A percentile compares a stretch with the other conserved stretches of the same genome.
These are phyloP conservation scores for Conger conger DNA, from an alignment of 2,113 vertebrate genomes.

Conservation along the genomic window DNA sequence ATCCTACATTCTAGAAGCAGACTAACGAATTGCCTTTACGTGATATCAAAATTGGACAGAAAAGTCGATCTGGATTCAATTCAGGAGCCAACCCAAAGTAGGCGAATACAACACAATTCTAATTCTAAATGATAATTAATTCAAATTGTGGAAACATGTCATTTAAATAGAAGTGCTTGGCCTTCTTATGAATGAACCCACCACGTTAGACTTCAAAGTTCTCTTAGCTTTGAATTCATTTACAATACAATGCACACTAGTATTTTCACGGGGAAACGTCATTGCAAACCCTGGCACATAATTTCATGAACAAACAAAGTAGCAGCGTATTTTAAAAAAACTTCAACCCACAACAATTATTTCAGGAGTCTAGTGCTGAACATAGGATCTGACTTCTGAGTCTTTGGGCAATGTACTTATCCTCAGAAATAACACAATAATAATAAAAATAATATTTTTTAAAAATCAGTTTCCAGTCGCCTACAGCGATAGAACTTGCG, in stretches of 20 bases:
- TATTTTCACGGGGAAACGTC: neutral
- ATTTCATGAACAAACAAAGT: neutral
- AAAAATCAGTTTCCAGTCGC: neutral
- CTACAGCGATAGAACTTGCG: neutral
- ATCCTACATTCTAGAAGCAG: too few species aligned
- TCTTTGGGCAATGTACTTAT: neutral
- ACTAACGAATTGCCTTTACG: too few species aligned
- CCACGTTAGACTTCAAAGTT: too few species aligned
- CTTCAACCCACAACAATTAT: slow-evolving; percentile 1
- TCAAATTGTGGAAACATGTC: too few species aligned
- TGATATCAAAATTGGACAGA: too few species aligned
- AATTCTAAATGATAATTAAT: too few species aligned
- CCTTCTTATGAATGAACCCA: too few species aligned
- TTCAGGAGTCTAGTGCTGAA: neutral
- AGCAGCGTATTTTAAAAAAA: neutral
- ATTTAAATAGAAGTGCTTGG: too few species aligned
- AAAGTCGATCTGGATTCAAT: too few species aligned
- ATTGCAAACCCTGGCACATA: neutral
- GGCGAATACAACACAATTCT: too few species aligned
- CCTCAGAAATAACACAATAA: neutral
- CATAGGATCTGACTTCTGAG: neutral
- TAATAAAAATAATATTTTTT: neutral
- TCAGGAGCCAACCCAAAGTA: too few species aligned
- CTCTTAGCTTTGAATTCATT: too few species aligned
- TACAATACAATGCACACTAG: neutral